Percentiles rank a stretch among this genome's conserved stretches.
Conservation (phyloP, 2,888 invertebrate genomes). For the Nudaria mundana region DNA sequence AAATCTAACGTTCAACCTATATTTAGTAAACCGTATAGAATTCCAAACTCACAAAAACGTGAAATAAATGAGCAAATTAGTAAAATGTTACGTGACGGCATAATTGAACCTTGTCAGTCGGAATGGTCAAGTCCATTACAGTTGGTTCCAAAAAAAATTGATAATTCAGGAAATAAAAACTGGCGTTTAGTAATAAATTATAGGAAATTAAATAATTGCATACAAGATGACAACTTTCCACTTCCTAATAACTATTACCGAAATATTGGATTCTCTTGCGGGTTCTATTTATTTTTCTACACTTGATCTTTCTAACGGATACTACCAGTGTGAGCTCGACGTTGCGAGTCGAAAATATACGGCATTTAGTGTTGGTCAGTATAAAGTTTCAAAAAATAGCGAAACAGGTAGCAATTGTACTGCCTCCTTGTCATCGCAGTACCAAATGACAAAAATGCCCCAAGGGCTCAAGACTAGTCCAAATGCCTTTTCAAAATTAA, state of each 20-base stretch:
- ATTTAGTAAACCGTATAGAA: background rate
- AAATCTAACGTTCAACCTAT: background rate
- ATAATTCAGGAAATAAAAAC: background rate
- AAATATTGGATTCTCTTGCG: background rate
- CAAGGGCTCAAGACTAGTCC: background rate
- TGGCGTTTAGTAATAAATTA: background rate
- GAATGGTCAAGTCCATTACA: background rate
- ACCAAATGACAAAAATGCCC: background rate
- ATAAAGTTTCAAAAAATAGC: no score
- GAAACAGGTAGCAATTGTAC: no score
- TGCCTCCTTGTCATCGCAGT: no score
- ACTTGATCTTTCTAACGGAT: background rate
- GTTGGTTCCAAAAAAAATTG: background rate
- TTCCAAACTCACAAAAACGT: background rate
- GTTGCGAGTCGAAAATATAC: background rate
- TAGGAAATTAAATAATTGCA: no score
- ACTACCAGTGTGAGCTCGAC: background rate
- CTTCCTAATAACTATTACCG: background rate
- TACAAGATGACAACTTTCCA: background rate
- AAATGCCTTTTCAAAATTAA: background rate
- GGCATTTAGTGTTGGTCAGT: background rate
- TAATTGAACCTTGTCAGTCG: background rate
- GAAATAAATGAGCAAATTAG: background rate
- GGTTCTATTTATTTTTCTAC: background rate
- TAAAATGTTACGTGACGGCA: background rate